These are phyloP conservation scores for Hypanus sabinus DNA, from an alignment of 2,113 vertebrate species.

Conservation along the genomic window DNA sequence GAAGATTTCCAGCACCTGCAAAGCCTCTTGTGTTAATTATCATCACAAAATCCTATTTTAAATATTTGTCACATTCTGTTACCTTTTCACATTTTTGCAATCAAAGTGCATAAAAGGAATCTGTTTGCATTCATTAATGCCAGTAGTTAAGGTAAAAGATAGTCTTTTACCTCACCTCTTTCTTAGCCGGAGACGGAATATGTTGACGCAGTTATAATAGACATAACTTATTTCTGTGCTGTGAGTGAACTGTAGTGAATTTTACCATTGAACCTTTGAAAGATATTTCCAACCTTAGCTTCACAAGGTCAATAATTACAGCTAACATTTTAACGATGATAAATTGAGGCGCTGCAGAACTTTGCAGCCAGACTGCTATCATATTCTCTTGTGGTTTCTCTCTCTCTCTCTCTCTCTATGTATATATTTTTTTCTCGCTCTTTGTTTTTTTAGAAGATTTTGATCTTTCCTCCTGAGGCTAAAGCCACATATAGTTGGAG, in stretches of 20 bases:
- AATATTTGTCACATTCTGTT: background rate
- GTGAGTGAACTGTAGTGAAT: background rate
- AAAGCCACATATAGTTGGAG: background rate
- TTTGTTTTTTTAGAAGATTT: background rate
- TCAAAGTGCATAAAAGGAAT: background rate
- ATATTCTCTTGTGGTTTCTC: background rate
- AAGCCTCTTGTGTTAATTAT: no score
- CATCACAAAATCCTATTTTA: background rate
- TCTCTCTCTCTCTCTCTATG: background rate
- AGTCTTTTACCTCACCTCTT: background rate
- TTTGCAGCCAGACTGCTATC: background rate
- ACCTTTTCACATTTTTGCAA: background rate
- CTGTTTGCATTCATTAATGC: background rate
- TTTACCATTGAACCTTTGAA: background rate
- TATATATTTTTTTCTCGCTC: background rate
- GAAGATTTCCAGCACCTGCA: no score
- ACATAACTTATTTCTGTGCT: background rate
- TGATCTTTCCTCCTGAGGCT: conserved; percentile 25
- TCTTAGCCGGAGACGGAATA: background rate
- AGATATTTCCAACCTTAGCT: conserved; percentile 9
- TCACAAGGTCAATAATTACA: conserved; percentile 27
- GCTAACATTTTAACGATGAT: background rate
- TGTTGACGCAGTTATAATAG: background rate
- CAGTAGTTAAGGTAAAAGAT: background rate
- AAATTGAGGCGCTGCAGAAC: background rate